These are phyloP conservation scores for Eulithis prunata DNA, from an alignment of 2,888 invertebrate species.

Conservation along the genomic window DNA sequence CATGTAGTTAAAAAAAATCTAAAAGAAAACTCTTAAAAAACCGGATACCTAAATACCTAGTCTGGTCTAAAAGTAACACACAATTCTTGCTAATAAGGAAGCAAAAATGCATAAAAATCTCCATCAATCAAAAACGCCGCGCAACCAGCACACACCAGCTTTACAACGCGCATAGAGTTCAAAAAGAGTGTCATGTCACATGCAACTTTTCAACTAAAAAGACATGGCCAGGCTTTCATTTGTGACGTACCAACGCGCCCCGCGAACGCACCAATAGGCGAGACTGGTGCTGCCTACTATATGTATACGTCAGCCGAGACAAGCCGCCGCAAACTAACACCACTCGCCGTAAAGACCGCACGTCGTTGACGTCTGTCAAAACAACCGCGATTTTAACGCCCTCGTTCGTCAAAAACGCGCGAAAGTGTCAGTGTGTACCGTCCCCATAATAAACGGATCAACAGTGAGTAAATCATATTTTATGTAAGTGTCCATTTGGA, in stretches of 20 bases:
- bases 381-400: slow-evolving; percentile 39
- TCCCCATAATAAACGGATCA: slow-evolving; percentile 48
- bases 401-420: slow-evolving; percentile 44
- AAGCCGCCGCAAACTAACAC: slow-evolving; percentile 65
- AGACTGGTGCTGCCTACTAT: slow-evolving; percentile 46
- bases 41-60: no score
- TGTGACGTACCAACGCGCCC: slow-evolving; percentile 73
- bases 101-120: slow-evolving; percentile 11
- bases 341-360: slow-evolving; percentile 62
- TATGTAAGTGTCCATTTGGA: slow-evolving; percentile 50
- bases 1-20: neutral
- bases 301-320: slow-evolving; percentile 67
- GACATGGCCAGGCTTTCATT: slow-evolving; percentile 65
- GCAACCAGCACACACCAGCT: neutral
- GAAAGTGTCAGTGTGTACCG: slow-evolving; percentile 58
- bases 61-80: slow-evolving; percentile 5
- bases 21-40: neutral
- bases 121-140: slow-evolving; percentile 15
- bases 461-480: slow-evolving; percentile 63
- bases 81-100: slow-evolving; percentile 8
- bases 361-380: slow-evolving; percentile 48
- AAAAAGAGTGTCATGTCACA: slow-evolving; percentile 39
- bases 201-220: slow-evolving; percentile 46
- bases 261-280: slow-evolving; percentile 61
- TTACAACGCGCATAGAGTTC: slow-evolving; percentile 23